Base-by-base conservation (phyloP, 2,113 vertebrate genomes). In the Vicugna pacos region DNA sequence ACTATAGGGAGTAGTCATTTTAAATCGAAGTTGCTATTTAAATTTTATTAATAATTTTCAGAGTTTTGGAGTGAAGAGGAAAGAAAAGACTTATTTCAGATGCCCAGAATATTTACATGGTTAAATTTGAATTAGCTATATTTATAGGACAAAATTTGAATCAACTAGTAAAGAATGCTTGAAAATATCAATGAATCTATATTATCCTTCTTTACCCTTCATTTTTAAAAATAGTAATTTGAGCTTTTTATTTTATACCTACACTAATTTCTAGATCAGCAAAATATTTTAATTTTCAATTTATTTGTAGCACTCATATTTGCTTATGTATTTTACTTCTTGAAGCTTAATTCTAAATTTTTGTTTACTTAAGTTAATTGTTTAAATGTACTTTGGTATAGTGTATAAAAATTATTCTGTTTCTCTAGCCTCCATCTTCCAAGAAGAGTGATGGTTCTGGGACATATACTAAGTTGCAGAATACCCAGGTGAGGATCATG, bases 391-490 rank as follows among this genome's bases (percentile, higher is more conserved):
- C 42, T 7, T 67, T 89, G 76, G 70, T 82, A 2, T 88, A 1
- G 95, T 94, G 32, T 95, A 50, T 97, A 76, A 98, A 97, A 95
- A 82, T 95, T 92, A 89, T 46, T 98, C 79, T 98, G 50, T 48
- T 91, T 98, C 20, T 95, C 26, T 95, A 99, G 98, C 99, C 98
- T 98, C 98, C 99, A 98, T 99, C 99, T 98, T 99, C 99, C 95
- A 99, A 99, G 99, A 99, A 99, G 98, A 98, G 98, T 96, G 99
- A 99, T 99, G 99, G 99, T 99, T 99, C 99, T 38, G 98, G 99
- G 96, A 98, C 99, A 92, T 99, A 99, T 96, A 95, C 99, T 81
- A 99, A 99, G 98, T 98, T 99, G 98, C 99, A 99, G 98, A 99
- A 99, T 99, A 99, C 99, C 96, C 99, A 99, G 98, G 98, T 99